Percentiles rank a stretch among this genome's conserved stretches.
These are phyloP conservation scores for Tholera decimalis DNA, from an alignment of 2,888 invertebrate genomes.

Conservation along the genomic window DNA sequence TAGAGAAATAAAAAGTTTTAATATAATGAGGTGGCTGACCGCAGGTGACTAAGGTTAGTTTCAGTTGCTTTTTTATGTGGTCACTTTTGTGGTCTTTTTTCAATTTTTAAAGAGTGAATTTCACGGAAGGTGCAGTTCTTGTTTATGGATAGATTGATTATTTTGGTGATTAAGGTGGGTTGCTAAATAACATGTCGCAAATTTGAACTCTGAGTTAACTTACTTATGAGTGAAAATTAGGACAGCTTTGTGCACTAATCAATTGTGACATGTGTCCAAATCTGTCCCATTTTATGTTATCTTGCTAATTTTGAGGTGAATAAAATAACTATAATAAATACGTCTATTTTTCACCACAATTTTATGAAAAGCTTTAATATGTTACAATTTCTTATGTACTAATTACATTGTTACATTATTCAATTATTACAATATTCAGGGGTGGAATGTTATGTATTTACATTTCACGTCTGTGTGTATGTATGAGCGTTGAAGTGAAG, in stretches of 20 bases:
- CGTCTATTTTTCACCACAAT: no score
- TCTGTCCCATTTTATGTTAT: not conserved
- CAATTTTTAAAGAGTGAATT: conserved; percentile 34
- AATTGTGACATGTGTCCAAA: no score
- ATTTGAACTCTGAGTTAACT: not conserved
- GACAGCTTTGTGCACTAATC: not conserved
- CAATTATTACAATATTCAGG: no score
- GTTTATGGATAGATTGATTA: no score
- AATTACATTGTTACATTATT: no score
- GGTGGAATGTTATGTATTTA: no score
- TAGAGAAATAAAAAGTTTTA: conserved; percentile 40
- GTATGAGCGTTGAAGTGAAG: no score
- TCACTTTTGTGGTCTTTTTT: conserved; percentile 21
- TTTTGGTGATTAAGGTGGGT: no score
- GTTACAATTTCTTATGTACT: no score
- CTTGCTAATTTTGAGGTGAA: conserved; percentile 5
- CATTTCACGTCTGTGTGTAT: no score
- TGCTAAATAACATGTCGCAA: not conserved
- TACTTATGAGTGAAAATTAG: not conserved
- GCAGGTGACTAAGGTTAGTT: conserved; percentile 53
- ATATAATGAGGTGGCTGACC: conserved; percentile 52
- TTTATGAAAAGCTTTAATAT: no score
- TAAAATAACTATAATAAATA: no score
- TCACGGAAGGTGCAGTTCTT: not conserved
- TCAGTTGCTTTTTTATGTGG: conserved; percentile 38